Base-by-base conservation (phyloP, 2,113 vertebrate genomes). In the Taurulus bubalis region DNA sequence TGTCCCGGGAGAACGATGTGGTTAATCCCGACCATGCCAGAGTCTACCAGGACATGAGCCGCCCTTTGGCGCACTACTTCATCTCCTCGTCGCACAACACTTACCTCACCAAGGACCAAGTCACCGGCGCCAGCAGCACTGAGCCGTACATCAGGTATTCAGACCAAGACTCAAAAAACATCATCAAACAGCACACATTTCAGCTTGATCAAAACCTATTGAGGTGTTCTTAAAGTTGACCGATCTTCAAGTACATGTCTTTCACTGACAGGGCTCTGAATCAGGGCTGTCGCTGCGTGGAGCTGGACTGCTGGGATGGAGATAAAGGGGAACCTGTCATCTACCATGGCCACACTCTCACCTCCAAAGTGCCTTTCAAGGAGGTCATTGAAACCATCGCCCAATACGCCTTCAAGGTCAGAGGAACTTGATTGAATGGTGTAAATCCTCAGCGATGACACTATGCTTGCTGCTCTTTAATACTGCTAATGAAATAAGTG, bases 71-170 rank as follows among this genome's bases (percentile, higher is more conserved):
- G 51, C 97, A 99, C 87, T 99, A 99, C 92, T 99, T 96, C 93
- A 98, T 99, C 93, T 99, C 97, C 78, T 96, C 97, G 2, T 99
- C 98, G 0, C 98, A 99, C 92, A 99, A 99, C 75, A 99, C 98
- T 55, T 99, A 99, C 87, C 95, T 99, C 76, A 98, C 97, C 24
- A 96, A 95, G 92, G 96, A 96, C 90, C 98, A 99, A 93, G 94
- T 99, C 0, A 97, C 96, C 0, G 95, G 98, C 6, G 90, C 90
- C 89, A 99, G 98, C 95, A 99, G 98, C 96, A 98, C 97, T 0
- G 98, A 99, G 87, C 97, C 98, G 3, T 99, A 99, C 0, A 91
- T 97, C 90, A 96, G 97, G 98, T 99, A 92, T 34, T 60, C 3
- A 42, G 36, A 71, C 4, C 16, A n/a, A 16, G 14, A 56, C 28